phyloP scores from a whole-genome alignment of 2,797 vertebrate species.

The Pseudochirops cupreus region DNA sequence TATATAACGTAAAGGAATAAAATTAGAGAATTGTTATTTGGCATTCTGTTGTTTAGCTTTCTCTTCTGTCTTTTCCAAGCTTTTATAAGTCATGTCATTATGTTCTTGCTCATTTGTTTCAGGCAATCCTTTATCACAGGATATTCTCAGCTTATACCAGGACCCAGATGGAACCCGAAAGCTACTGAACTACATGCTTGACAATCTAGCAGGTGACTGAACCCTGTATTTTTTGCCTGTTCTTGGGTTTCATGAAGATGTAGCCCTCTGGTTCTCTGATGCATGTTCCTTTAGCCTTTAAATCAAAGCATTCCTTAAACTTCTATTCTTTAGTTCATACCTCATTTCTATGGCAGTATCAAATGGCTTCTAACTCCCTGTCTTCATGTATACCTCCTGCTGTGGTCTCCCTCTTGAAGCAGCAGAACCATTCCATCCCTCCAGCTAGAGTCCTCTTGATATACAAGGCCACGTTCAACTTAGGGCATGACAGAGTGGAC shows the following conservation, averaged over 20 bases:
- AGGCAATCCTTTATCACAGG: constrained; percentile 99
- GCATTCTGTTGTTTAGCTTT: constrained; percentile 20
- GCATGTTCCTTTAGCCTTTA: neutral
- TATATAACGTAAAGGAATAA: constrained; percentile 37
- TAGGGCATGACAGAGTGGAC: neutral
- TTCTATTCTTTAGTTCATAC: neutral
- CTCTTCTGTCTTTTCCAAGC: neutral
- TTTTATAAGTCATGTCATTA: constrained; percentile 56
- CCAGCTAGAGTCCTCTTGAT: neutral
- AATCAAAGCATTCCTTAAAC: neutral
- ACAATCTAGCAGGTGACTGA: constrained; percentile 98
- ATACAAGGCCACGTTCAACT: neutral
- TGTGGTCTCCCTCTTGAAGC: neutral
- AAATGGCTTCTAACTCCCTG: neutral
- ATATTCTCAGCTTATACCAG: constrained; percentile 99
- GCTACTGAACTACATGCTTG: constrained; percentile 99
- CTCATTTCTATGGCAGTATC: neutral
- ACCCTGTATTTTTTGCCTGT: neutral
- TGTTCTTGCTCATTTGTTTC: constrained; percentile 77
- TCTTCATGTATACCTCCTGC: neutral
- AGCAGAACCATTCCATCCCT: neutral
- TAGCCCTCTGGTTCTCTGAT: no score
- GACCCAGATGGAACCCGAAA: constrained; percentile 96
- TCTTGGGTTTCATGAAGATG: neutral
- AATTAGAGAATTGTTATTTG: constrained; percentile 41